These are phyloP conservation scores for Ophion ventricosus DNA, from an alignment of 2,888 invertebrate species.

Conservation along the genomic window DNA sequence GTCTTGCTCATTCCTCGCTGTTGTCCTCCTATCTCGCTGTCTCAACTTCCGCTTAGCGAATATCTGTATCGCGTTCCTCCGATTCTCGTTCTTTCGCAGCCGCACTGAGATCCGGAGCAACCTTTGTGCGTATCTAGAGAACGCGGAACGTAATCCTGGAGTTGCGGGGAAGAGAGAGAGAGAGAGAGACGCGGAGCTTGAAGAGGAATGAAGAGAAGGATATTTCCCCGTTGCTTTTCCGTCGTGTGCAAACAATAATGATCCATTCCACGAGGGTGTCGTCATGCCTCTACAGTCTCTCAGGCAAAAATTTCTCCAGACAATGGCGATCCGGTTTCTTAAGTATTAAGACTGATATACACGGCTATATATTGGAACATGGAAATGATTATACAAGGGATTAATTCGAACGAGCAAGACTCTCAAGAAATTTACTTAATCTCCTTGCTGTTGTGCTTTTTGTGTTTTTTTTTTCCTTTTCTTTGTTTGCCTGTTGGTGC, in stretches of 20 bases:
- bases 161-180: neutral
- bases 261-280: conserved; percentile 46
- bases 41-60: conserved; percentile 45
- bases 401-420: neutral
- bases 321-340: conserved; percentile 34
- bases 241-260: conserved; percentile 56
- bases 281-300: conserved; percentile 20
- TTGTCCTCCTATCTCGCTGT: conserved; percentile 27
- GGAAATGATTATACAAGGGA: conserved; percentile 2
- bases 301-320: conserved; percentile 39
- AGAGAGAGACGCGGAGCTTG: conserved; percentile 1
- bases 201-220: conserved; percentile 30
- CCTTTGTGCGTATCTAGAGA: conserved; percentile 63
- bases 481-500: neutral
- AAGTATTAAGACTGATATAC: conserved; percentile 14
- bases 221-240: conserved; percentile 52
- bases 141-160: conserved; percentile 62
- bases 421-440: conserved; percentile 18
- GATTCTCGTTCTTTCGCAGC: conserved; percentile 41
- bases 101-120: conserved; percentile 24
- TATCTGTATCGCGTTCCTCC: conserved; percentile 54
- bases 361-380: neutral
- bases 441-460: neutral
- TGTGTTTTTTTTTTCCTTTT: neutral
- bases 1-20: conserved; percentile 59